These are phyloP conservation scores for Diprion similis DNA, from an alignment of 1,140 invertebrate species.

Conservation along the genomic window DNA sequence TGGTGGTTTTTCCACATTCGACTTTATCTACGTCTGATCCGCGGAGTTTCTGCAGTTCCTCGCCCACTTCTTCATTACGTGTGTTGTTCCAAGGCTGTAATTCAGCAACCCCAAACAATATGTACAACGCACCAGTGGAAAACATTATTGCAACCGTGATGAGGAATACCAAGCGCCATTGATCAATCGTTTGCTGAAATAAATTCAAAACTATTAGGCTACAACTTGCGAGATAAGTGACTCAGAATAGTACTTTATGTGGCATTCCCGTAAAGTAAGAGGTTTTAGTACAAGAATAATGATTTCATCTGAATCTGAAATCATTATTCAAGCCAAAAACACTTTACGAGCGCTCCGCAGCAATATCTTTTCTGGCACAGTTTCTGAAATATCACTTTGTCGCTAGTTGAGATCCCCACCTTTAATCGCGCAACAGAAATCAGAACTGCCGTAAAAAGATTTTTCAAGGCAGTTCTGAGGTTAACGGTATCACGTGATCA, in stretches of 20 bases:
- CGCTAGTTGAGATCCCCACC: no score
- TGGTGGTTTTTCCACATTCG: neutral
- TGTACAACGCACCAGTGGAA: conserved; percentile 62
- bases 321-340: no score
- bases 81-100: conserved; percentile 70
- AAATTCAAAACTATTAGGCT: conserved; percentile 24
- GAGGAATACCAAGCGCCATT: conserved; percentile 72
- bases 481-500: no score
- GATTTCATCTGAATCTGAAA: no score
- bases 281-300: neutral
- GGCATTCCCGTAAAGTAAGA: no score
- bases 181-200: conserved; percentile 70
- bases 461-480: no score
- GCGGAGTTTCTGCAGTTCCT: conserved; percentile 20
- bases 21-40: neutral
- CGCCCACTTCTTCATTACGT: conserved; percentile 22
- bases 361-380: no score
- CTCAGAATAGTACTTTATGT: no score
- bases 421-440: no score
- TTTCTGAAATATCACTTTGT: no score
- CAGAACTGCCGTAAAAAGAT: no score
- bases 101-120: conserved; percentile 66
- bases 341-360: no score
- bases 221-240: neutral
- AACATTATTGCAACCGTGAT: conserved; percentile 64